These are phyloP conservation scores for Iselma pallidipennis DNA, from an alignment of 2,888 invertebrate species.

Conservation along the genomic window DNA sequence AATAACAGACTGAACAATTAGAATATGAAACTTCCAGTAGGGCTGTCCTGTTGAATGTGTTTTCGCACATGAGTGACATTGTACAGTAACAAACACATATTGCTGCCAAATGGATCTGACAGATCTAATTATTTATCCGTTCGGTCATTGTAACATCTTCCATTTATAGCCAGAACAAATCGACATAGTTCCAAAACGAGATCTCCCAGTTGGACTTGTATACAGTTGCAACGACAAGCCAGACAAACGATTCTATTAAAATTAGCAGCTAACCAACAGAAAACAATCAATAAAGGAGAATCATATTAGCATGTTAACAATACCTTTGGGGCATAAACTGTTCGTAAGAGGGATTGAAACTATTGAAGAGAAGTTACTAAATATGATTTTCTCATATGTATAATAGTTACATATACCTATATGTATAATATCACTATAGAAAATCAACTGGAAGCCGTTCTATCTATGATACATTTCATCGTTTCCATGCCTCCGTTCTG, in stretches of 20 bases:
- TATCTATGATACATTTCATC: constrained; percentile 10
- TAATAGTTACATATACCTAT: background rate
- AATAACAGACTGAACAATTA: background rate
- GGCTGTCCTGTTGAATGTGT: background rate
- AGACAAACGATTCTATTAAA: constrained; percentile 18
- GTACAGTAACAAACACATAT: background rate
- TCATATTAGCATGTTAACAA: constrained; percentile 38
- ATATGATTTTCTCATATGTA: constrained; percentile 20
- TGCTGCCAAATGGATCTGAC: background rate
- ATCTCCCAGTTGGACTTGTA: constrained; percentile 10
- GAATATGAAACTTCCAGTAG: background rate
- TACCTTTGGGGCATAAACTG: constrained; percentile 31
- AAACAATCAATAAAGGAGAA: constrained; percentile 34
- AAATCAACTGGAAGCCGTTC: background rate
- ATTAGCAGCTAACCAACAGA: constrained; percentile 16
- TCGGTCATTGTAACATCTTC: constrained; percentile 11
- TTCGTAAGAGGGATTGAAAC: constrained; percentile 31
- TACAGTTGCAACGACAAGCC: background rate
- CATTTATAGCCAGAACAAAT: background rate
- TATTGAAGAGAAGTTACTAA: constrained; percentile 20
- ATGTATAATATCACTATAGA: background rate
- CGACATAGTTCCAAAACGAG: constrained; percentile 10
- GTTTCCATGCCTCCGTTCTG: constrained; percentile 10
- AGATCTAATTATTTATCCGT: constrained; percentile 15
- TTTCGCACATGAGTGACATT: constrained; percentile 4